A percentile compares a stretch with the other conserved stretches of the same genome.
phyloP scores from a whole-genome alignment of 2,113 vertebrate genomes.

The Channa maculata region DNA sequence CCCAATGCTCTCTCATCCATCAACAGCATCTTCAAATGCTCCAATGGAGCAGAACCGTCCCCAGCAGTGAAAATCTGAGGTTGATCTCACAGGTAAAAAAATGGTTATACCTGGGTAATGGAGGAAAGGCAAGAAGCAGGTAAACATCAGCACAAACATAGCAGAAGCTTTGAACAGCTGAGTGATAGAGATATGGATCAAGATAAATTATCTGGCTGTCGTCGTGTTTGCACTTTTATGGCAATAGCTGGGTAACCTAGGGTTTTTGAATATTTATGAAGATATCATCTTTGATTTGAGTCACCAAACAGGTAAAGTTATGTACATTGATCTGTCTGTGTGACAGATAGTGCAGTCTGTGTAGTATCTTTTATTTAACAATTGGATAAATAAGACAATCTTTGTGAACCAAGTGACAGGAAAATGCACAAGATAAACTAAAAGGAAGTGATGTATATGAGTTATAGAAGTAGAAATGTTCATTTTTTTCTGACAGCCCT shows the following conservation, averaged over 20 bases:
- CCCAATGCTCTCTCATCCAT: constrained; percentile 48
- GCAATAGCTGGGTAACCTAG: constrained; percentile 6
- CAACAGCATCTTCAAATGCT: constrained; percentile 46
- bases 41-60: constrained; percentile 35
- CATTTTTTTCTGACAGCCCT: not conserved
- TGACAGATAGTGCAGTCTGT: constrained; percentile 9
- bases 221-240: constrained; percentile 30
- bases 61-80: constrained; percentile 27
- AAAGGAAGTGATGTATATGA: not conserved
- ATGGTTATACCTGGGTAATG: constrained; percentile 30
- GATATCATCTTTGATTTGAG: constrained; percentile 14
- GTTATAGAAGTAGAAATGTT: not conserved
- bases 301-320: constrained; percentile 16
- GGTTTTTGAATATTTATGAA: constrained; percentile 43
- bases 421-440: not conserved
- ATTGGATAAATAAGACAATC: not conserved
- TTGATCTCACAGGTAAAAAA: constrained; percentile 19
- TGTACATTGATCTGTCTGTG: constrained; percentile 21
- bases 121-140: constrained; percentile 7
- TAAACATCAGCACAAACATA: constrained; percentile 40
- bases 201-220: constrained; percentile 28
- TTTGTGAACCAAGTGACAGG: not conserved
- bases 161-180: constrained; percentile 13
- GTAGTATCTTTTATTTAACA: not conserved
- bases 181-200: constrained; percentile 5